phyloP scores from a whole-genome alignment of 2,113 vertebrate species.

The Fulmarus glacialis region DNA sequence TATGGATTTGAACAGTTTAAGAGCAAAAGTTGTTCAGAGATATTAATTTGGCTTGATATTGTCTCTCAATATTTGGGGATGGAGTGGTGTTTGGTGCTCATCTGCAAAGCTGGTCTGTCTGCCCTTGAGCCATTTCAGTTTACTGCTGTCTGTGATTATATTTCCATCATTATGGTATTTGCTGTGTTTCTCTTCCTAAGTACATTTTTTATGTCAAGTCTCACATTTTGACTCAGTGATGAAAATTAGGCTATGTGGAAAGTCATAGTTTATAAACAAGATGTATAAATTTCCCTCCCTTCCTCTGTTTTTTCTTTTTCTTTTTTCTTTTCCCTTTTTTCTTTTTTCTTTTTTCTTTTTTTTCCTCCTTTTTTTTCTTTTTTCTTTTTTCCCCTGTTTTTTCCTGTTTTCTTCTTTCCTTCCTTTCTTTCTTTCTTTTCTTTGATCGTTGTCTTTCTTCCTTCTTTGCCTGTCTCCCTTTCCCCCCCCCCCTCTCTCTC shows the following conservation, averaged over 20 bases:
- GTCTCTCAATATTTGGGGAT: background rate
- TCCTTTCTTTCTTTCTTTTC: no score
- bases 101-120: background rate
- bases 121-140: background rate
- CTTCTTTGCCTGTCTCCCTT: background rate
- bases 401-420: fast-evolving
- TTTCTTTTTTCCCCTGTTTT: fast-evolving
- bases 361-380: no score
- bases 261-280: background rate
- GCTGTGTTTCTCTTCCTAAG: background rate
- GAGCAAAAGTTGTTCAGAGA: background rate
- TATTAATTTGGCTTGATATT: background rate
- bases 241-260: background rate
- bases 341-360: fast-evolving
- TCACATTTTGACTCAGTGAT: background rate
- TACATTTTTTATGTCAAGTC: background rate
- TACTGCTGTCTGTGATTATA: background rate
- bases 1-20: background rate
- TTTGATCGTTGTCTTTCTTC: background rate
- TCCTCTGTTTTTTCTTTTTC: background rate
- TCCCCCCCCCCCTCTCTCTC: background rate
- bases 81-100: background rate
- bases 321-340: background rate
- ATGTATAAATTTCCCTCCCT: background rate
- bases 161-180: background rate